Evolutionary conservation across 1,140 invertebrate species (phyloP), one percentile per base, ranked within the genome.

Genomic region (Lasioglossum baleicum): DNA sequence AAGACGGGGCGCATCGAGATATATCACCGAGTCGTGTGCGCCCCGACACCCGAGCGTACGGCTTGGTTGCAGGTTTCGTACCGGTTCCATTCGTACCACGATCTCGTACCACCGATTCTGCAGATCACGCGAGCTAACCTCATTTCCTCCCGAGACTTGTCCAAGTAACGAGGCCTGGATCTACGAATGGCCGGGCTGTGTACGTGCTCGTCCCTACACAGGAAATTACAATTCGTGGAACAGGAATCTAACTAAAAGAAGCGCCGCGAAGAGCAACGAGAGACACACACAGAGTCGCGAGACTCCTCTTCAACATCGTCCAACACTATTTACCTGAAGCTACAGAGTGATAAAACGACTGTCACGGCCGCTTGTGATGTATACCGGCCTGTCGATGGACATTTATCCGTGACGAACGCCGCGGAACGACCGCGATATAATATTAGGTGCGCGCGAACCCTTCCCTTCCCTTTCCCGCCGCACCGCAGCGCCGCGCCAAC

Each of bases 101-200:
- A 81, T 84, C 82, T 84, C 73, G 60, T 86, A 68, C 63, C 75
- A 61, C 73, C 71, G 80, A 85, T 73, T 71, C 68, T 31, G 69
- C 64, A 31, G 79, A 86, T 85, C 84, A 79, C 84, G 80, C 72
- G 84, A 75, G 67, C 67, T 73, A 82, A 85, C 83, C 75, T 75
- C 84, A 85, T 86, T 85, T 86, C 83, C 84, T 86, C 74, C 17
- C 68, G 61, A 58, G 69, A 58, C 66, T 68, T 63, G 79, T 76
- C 60, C 79, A 68, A 76, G 79, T 76, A 81, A 81, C 72, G 74
- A 81, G 74, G 65, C 66, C 56, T 56, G 70, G 73, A 69, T 81
- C 74, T 65, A 51, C 63, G 76, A 79, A 78, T 44, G 40, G 64
- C 63, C 17, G 17, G 44, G 44, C 7, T n/a, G 44, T 48, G 40